Conservation (phyloP, 2,113 vertebrate genomes). For the Nycticorax nycticorax region DNA sequence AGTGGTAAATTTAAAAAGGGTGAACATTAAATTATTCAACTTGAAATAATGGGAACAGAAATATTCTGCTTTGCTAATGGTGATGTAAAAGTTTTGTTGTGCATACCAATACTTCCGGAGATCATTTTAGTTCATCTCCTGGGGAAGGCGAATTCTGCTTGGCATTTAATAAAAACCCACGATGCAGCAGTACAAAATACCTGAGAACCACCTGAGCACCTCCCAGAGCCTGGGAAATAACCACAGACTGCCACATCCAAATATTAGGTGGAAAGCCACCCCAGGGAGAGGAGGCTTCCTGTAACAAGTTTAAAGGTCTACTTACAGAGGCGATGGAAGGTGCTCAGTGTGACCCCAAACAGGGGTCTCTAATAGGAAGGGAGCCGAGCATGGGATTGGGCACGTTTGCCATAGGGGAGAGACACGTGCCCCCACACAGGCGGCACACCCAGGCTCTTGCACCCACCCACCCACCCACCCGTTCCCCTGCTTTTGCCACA, state of each 20-base stretch:
- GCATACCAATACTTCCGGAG: slow-evolving; percentile 12
- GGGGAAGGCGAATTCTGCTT: neutral
- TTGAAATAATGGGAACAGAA: slow-evolving; percentile 30
- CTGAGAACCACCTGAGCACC: neutral
- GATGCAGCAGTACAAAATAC: neutral
- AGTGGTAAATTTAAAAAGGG: slow-evolving; percentile 58
- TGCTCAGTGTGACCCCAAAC: rapidly evolving
- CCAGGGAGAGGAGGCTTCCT: neutral
- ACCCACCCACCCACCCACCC: neutral
- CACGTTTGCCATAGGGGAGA: rapidly evolving
- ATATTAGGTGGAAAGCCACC: neutral
- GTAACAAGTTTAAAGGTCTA: rapidly evolving
- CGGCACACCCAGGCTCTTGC: neutral
- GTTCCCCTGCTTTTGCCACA: rapidly evolving
- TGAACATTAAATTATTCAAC: slow-evolving; percentile 59
- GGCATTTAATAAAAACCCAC: neutral
- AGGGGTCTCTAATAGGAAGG: neutral
- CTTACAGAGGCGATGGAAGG: rapidly evolving
- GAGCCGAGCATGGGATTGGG: rapidly evolving
- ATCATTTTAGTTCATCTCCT: neutral
- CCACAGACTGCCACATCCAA: neutral
- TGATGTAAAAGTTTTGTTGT: slow-evolving; percentile 47
- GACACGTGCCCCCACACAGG: rapidly evolving
- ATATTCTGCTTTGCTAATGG: slow-evolving; percentile 27
- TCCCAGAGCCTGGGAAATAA: neutral